These are phyloP conservation scores for Rutilus rutilus DNA, from an alignment of 2,113 vertebrate species.

Conservation along the genomic window DNA sequence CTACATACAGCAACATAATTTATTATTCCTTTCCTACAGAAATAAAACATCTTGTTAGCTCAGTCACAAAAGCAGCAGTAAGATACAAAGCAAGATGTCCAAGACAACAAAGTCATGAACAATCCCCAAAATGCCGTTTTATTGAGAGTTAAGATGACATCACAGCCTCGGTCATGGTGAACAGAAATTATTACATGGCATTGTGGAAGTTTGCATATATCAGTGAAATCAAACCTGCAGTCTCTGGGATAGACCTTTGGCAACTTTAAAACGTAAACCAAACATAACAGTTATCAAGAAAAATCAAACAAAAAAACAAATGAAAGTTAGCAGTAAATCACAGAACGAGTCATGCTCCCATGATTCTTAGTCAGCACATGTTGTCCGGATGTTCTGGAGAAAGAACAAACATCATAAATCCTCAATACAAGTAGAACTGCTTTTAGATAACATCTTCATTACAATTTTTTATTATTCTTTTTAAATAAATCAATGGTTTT, in stretches of 20 bases:
- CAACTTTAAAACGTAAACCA: constrained; percentile 66
- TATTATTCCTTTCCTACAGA: not conserved
- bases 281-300: constrained; percentile 32
- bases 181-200: constrained; percentile 56
- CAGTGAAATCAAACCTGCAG: constrained; percentile 50
- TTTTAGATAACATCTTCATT: constrained; percentile 26
- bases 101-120: constrained; percentile 17
- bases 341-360: constrained; percentile 17
- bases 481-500: constrained; percentile 17
- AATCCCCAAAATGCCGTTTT: constrained; percentile 60
- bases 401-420: constrained; percentile 14
- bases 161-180: constrained; percentile 48
- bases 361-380: not conserved
- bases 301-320: constrained; percentile 31
- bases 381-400: not conserved
- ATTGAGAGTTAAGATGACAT: constrained; percentile 65
- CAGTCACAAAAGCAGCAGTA: not conserved
- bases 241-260: constrained; percentile 69
- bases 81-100: constrained; percentile 14
- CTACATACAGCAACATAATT: too few relatives aligned
- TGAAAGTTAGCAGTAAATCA: not conserved
- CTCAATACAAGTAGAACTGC: constrained; percentile 27
- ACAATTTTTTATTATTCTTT: constrained; percentile 7
- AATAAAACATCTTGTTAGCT: not conserved
- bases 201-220: constrained; percentile 61